A percentile compares a stretch with the other conserved stretches of the same genome.
Conservation (phyloP, 2,113 vertebrate genomes). For the Hyla sarda region DNA sequence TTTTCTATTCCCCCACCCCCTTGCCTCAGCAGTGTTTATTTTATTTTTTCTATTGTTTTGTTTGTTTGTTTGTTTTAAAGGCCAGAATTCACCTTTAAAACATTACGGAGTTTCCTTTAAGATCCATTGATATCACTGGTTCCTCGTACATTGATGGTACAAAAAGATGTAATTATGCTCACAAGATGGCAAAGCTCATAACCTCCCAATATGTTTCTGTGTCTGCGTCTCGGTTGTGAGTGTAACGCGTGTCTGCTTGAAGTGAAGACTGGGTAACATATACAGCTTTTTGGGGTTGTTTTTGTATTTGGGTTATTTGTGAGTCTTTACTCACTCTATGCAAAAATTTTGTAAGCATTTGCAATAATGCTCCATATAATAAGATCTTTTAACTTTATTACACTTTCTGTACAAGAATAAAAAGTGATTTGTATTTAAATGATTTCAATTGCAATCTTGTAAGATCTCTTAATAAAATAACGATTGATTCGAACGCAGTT, state of each 20-base stretch:
- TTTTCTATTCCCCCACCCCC: too few relatives aligned
- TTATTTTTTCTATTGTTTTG: too few relatives aligned
- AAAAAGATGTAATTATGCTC: not conserved
- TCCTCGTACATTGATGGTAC: not conserved
- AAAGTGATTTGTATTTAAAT: constrained; percentile 89
- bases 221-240: constrained; percentile 65
- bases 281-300: constrained; percentile 69
- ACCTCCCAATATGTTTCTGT: constrained; percentile 28
- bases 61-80: too few relatives aligned
- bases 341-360: constrained; percentile 89
- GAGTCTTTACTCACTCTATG: constrained; percentile 91
- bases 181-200: not conserved
- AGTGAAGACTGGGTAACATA: constrained; percentile 69
- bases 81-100: too few relatives aligned
- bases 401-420: constrained; percentile 88
- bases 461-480: constrained; percentile 93
- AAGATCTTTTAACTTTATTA: constrained; percentile 91
- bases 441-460: constrained; percentile 89
- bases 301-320: constrained; percentile 75
- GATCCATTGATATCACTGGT: not conserved
- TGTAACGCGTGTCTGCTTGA: constrained; percentile 67
- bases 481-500: constrained; percentile 78
- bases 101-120: not conserved
- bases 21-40: too few relatives aligned
- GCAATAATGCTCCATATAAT: constrained; percentile 86